Conservation (phyloP, 2,797 vertebrate genomes). For the Dromococcyx pavoninus region DNA sequence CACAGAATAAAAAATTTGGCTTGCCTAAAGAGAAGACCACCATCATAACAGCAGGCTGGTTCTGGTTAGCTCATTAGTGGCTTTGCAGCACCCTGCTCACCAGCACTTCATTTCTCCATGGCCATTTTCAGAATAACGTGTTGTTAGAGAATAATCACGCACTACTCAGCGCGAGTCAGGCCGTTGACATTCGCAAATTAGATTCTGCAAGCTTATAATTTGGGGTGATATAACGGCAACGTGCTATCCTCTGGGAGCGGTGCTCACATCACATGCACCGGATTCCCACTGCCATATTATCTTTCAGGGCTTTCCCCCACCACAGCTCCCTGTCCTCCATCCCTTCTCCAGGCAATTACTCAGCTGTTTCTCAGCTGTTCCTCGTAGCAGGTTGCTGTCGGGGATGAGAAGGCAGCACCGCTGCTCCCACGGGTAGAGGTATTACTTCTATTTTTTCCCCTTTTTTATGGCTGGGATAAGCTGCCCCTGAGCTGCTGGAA, state of each 20-base stretch:
- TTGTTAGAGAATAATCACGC: not conserved
- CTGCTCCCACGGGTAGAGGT: not conserved
- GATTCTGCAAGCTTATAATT: not conserved
- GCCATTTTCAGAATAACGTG: rapidly evolving
- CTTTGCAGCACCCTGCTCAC: not conserved
- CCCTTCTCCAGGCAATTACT: not conserved
- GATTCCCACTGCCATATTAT: not conserved
- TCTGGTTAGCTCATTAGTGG: not conserved
- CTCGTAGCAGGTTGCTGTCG: not conserved
- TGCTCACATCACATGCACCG: rapidly evolving
- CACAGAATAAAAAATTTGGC: not conserved
- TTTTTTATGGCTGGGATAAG: not conserved
- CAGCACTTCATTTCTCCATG: rapidly evolving
- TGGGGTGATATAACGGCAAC: not conserved
- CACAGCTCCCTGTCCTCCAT: rapidly evolving
- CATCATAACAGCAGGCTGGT: rapidly evolving
- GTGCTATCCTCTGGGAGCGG: not conserved
- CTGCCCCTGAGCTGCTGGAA: not conserved
- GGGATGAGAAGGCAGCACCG: not conserved
- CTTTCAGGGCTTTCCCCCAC: conserved; percentile 3
- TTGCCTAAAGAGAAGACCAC: not conserved
- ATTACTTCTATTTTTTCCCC: not conserved
- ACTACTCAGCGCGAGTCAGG: rapidly evolving
- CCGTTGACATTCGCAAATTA: rapidly evolving
- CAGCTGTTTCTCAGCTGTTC: conserved; percentile 71